These are phyloP conservation scores for Hippoglossus stenolepis DNA, from an alignment of 2,113 vertebrate species.

Conservation along the genomic window DNA sequence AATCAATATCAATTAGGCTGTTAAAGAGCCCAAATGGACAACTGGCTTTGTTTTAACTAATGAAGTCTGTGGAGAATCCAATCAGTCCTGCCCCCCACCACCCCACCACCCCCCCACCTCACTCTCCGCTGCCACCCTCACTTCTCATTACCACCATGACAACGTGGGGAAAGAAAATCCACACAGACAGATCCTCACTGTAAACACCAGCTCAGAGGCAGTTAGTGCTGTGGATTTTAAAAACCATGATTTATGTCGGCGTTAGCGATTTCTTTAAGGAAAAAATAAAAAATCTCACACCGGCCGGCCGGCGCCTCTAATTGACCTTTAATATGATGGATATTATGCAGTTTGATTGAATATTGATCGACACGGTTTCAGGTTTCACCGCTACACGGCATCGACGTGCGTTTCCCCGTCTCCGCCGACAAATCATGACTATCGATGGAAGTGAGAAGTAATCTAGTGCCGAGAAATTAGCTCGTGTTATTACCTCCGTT, in stretches of 20 bases:
- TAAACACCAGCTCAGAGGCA: background rate
- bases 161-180: slow-evolving; percentile 14
- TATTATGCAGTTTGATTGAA: slow-evolving; percentile 4
- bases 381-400: no score
- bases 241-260: background rate
- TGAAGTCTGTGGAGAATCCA: slow-evolving; percentile 80
- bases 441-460: background rate
- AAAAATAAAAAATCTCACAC: no score
- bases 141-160: slow-evolving; percentile 49
- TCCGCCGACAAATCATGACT: background rate
- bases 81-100: slow-evolving; percentile 32
- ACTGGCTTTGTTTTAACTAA: slow-evolving; percentile 84
- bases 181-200: slow-evolving; percentile 19
- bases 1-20: slow-evolving; percentile 84
- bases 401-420: background rate
- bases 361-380: slow-evolving; percentile 4
- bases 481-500: background rate
- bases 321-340: slow-evolving; percentile 19
- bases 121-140: slow-evolving; percentile 5
- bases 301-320: background rate
- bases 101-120: background rate
- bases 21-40: slow-evolving; percentile 77
- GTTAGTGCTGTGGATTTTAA: background rate
- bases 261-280: background rate
- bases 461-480: background rate